Evolutionary conservation across 30 jellyfish, hydroid and myxozoan species (phyloP).

Genomic region (Aurelia aurita complex sp. Pacific): DNA sequence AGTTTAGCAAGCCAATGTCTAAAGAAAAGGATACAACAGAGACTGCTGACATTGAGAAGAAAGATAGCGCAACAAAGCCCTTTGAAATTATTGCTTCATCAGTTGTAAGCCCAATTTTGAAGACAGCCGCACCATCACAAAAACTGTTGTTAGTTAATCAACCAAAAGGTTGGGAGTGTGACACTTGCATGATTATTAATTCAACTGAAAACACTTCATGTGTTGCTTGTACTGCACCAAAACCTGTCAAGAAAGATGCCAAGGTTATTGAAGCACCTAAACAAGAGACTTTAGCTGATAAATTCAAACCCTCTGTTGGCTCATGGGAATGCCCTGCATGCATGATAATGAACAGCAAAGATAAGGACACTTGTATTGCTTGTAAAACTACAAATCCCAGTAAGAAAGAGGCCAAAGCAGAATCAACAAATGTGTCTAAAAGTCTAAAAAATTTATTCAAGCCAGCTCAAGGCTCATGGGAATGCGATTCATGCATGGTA

Average conservation of each 20-base stretch:
- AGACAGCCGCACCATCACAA: neutral
- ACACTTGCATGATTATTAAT: constrained; percentile 49
- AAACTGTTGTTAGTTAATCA: neutral
- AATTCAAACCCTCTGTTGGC: constrained; percentile 40
- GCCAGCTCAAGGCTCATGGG: constrained; percentile 54
- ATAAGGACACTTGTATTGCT: constrained; percentile 44
- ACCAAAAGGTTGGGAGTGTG: constrained; percentile 75
- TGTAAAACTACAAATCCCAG: constrained; percentile 49
- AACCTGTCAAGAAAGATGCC: neutral
- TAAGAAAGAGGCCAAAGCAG: constrained; percentile 2
- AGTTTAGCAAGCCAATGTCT: constrained; percentile 68
- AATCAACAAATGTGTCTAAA: neutral
- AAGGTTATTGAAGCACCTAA: neutral
- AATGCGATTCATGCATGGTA: constrained; percentile 66
- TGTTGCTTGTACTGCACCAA: constrained; percentile 40
- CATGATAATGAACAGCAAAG: constrained; percentile 37
- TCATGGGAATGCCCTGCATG: constrained; percentile 78
- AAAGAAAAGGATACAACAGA: constrained; percentile 8
- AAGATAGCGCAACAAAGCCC: neutral
- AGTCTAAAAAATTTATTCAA: neutral
- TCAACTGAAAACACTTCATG: constrained; percentile 12
- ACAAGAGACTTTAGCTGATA: constrained; percentile 6
- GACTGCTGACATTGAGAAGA: neutral
- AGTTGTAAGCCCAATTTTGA: too few relatives aligned
- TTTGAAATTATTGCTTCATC: neutral